A percentile compares a stretch with the other conserved stretches of the same genome.
Conservation (phyloP, 2,797 vertebrate genomes). For the Spondyliosoma cantharus region DNA sequence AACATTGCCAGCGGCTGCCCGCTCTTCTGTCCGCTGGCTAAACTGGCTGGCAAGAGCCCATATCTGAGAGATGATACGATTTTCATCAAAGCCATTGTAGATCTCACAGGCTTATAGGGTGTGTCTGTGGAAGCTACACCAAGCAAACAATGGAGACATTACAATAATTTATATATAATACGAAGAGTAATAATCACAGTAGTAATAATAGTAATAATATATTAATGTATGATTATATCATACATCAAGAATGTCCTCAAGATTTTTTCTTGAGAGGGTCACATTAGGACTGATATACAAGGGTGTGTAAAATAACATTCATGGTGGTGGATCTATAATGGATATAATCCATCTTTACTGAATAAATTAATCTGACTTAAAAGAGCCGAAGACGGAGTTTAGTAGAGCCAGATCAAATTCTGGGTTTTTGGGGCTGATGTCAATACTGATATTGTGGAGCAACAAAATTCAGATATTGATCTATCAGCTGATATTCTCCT, state of each 20-base stretch:
- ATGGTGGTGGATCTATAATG: constrained; percentile 15
- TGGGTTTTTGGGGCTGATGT: too few relatives aligned
- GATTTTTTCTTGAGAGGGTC: constrained; percentile 4
- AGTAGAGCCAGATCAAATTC: too few relatives aligned
- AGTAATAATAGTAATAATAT: neutral
- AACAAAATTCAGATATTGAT: too few relatives aligned
- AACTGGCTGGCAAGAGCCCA: constrained; percentile 92
- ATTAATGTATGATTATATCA: constrained; percentile 1
- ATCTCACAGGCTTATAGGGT: constrained; percentile 92
- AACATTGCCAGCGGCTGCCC: constrained; percentile 99
- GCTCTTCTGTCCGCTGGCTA: constrained; percentile 94
- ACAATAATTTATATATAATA: neutral
- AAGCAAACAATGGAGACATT: neutral
- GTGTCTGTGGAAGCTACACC: constrained; percentile 78
- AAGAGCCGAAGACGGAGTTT: too few relatives aligned
- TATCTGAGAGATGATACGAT: constrained; percentile 95
- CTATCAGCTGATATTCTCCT: too few relatives aligned
- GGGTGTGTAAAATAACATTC: constrained; percentile 13
- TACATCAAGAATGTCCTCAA: neutral
- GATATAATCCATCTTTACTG: constrained; percentile 24
- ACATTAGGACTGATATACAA: neutral
- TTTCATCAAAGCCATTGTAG: constrained; percentile 98
- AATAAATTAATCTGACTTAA: constrained; percentile 4
- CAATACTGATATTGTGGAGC: too few relatives aligned
- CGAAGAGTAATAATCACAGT: neutral